These are phyloP conservation scores for Spea multiplicata DNA, from an alignment of 2,113 vertebrate species.

Conservation along the genomic window DNA sequence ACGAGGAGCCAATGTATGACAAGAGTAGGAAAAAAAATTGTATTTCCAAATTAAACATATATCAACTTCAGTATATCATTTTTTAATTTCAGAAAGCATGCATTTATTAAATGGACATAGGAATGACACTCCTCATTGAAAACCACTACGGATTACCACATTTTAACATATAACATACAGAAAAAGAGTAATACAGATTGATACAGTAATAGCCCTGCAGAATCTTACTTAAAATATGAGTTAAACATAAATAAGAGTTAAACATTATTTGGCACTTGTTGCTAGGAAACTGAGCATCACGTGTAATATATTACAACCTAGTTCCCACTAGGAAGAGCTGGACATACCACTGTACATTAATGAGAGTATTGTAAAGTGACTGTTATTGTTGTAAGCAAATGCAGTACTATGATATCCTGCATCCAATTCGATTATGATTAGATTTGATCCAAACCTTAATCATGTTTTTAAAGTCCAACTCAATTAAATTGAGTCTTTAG, in stretches of 20 bases:
- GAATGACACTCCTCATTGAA: slow-evolving; percentile 6
- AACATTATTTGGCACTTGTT: slow-evolving; percentile 55
- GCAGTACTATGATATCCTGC: no score
- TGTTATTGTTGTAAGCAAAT: no score
- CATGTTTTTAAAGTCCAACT: no score
- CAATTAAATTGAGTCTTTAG: no score
- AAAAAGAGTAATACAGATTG: slow-evolving; percentile 30
- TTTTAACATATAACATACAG: slow-evolving; percentile 5
- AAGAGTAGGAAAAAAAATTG: background rate
- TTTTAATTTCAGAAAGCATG: background rate
- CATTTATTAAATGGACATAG: background rate
- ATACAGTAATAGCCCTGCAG: slow-evolving; percentile 45
- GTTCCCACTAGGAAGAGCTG: slow-evolving; percentile 18
- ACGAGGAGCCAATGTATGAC: no score
- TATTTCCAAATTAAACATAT: background rate
- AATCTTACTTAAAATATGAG: slow-evolving; percentile 44
- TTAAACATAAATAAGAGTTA: slow-evolving; percentile 49
- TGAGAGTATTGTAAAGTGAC: no score
- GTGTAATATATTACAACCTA: slow-evolving; percentile 29
- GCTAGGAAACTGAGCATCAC: slow-evolving; percentile 58
- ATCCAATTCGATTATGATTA: no score
- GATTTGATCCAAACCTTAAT: no score
- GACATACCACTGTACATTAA: no score
- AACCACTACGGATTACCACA: background rate
- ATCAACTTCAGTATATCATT: background rate